Conservation (phyloP, 2,113 vertebrate genomes). For the Ceyx margarethae region DNA sequence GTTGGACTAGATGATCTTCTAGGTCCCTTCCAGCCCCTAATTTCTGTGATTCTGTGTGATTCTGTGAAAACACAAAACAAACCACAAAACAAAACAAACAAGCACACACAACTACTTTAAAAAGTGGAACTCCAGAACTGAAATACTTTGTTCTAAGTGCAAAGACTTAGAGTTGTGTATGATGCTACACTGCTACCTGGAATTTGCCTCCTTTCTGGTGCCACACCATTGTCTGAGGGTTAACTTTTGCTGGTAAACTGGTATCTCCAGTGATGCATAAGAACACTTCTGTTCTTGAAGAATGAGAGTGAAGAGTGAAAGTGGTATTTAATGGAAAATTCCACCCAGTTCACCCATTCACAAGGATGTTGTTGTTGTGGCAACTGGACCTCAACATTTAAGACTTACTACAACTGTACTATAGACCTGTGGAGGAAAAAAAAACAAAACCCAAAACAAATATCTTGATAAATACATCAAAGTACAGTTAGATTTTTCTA, state of each 20-base stretch:
- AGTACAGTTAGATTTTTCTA: neutral
- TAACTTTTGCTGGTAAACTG: neutral
- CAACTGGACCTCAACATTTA: neutral
- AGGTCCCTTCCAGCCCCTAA: too few relatives aligned
- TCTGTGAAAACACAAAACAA: too few relatives aligned
- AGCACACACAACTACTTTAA: neutral
- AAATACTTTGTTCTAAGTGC: neutral
- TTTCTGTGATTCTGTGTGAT: too few relatives aligned
- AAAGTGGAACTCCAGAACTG: neutral
- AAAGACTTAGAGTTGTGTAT: neutral
- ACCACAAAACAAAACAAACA: neutral
- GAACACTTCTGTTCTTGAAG: neutral
- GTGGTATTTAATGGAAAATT: neutral
- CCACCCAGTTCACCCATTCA: neutral
- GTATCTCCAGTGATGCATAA: neutral
- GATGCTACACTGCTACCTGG: neutral
- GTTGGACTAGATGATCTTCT: too few relatives aligned
- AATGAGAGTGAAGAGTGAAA: neutral
- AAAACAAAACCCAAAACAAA: too few relatives aligned
- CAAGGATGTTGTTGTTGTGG: neutral
- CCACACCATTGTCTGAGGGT: neutral
- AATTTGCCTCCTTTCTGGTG: neutral
- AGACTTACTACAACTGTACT: neutral
- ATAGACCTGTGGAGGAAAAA: neutral
- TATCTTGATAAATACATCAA: neutral